Base-by-base conservation (phyloP, 2,113 vertebrate species). In the Orcinus orca region DNA sequence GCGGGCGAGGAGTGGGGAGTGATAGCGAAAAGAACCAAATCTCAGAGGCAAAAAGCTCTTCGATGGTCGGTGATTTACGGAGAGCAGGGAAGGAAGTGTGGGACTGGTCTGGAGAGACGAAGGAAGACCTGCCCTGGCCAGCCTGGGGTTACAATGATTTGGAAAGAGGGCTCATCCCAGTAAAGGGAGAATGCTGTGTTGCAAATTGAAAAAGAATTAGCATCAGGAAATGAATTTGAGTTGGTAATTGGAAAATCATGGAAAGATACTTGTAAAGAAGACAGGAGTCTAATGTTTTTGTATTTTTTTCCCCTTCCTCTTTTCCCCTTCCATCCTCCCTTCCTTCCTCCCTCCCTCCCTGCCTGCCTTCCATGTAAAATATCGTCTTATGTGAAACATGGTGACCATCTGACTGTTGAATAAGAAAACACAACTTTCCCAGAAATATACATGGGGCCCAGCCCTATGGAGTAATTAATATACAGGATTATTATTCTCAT, bases 41-140 rank as follows among this genome's bases (percentile, higher is more conserved):
- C 88, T 95, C 80, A 8, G 92, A 97, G 95, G 67, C 86, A 95
- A 95, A 65, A 21, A 33, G 6, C n/a, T 8, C 96, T 38, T 82
- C 41, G 96, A 47, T 50, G 87, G 68, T 26, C 4, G 3, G 63
- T 33, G 5, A 0, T 70, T 96, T 71, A 50, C 88, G 87, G 93
- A 82, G 60, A 62, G 50, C 6, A 0, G 68, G 25, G 62, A 20
- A 15, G 53, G 92, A 89, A 26, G 58, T 1, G 29, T 18, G 95
- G 89, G 0, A 0, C 87, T 55, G 38, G 89, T 65, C 68, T 60
- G 95, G 36, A 50, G 88, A 47, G 76, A 21, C 0, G 29, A 20
- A 5, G 94, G 55, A 53, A 84, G 88, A 73, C 81, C 76, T 55
- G 73, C 76, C 53, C 31, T 83, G 97, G 73, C 31, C 80, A 31